Evolutionary conservation across 2,113 vertebrate genomes (phyloP), one percentile per base, ranked within the genome.

Genomic region (Oryzias woworae): DNA sequence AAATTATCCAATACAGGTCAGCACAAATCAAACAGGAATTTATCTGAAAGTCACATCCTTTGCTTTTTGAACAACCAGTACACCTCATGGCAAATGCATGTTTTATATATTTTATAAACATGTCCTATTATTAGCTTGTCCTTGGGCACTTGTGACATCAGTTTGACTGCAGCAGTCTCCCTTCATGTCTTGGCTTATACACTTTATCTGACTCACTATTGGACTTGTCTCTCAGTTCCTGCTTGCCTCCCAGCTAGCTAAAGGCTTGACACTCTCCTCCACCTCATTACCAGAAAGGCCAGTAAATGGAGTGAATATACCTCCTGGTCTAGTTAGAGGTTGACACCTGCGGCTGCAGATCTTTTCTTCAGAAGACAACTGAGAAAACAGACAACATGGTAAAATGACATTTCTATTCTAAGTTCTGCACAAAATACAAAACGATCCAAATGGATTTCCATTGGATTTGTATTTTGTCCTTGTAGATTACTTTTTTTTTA

Each of bases 111-210:
- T 85, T 83, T 71, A 76, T 81, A 80, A 80, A 80, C 76, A 83
- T 71, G 57, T 80, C 67, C 87, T 91, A 89, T 90, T 88, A 87
- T 87, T 91, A 91, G 85, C 73, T 53, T 76, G 69, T 85, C 83
- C 85, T 82, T 55, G 50, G 87, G 82, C 71, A 43, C 71, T 73
- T 61, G 78, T 88, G 83, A 89, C 83, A 89, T 89, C 85, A 84
- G 79, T 70, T 74, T 86, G 87, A 88, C 79, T 84, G 84, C 72
- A 82, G 78, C 80, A 71, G 76, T 81, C 73, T 84, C 74, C 72
- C 81, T 74, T 78, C 75, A 84, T 86, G 62, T 86, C 83, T 80
- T 78, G 75, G 83, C 79, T 78, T 77, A 85, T 83, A 84, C 77
- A 82, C 77, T 85, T 74, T 48, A 70, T 85, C 81, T 91, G 89